phyloP scores from a whole-genome alignment of 2,888 invertebrate genomes.

The Eulithis testata region DNA sequence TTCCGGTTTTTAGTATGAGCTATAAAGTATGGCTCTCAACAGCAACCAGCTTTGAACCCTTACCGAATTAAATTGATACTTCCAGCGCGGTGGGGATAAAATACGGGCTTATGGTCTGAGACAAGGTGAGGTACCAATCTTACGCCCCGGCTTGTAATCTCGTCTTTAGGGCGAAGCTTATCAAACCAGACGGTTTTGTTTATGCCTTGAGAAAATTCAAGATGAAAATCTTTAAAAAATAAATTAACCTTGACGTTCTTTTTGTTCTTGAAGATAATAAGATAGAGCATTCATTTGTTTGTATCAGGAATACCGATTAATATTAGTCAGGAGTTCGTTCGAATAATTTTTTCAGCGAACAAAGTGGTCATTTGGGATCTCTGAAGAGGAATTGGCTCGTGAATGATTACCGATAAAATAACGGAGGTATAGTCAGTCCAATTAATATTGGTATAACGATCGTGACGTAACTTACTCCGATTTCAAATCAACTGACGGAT shows the following conservation, averaged over 20 bases:
- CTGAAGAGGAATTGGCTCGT: constrained; percentile 9
- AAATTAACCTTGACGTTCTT: not conserved
- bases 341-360: constrained; percentile 15
- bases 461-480: not conserved
- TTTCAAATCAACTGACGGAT: not conserved
- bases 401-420: constrained; percentile 14
- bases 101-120: constrained; percentile 46
- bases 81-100: constrained; percentile 47
- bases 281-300: constrained; percentile 10
- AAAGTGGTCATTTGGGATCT: constrained; percentile 27
- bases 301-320: not conserved
- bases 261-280: not conserved
- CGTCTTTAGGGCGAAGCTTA: constrained; percentile 25
- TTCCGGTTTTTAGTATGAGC: constrained; percentile 2
- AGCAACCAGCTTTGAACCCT: constrained; percentile 27
- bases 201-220: constrained; percentile 6
- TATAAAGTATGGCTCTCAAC: constrained; percentile 4
- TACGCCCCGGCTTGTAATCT: constrained; percentile 31
- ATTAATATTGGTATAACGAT: not conserved
- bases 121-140: constrained; percentile 35
- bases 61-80: constrained; percentile 56
- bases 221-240: constrained; percentile 1
- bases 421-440: not conserved
- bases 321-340: constrained; percentile 15
- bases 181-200: constrained; percentile 20